phyloP scores from a whole-genome alignment of 1,140 invertebrate genomes.

The Bombyx mandarina region DNA sequence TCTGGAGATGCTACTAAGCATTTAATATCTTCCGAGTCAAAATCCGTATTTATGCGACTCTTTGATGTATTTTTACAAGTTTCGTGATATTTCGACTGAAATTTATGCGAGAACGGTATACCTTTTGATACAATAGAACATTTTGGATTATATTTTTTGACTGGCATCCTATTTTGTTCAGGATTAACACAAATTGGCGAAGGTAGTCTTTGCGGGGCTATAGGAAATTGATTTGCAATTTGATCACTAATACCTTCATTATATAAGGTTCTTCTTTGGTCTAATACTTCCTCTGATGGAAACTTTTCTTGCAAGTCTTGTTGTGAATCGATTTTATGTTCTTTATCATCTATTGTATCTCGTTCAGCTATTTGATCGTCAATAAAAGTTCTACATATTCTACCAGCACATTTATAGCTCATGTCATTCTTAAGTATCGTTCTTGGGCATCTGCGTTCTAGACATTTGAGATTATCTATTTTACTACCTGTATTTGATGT shows the following conservation, averaged over 20 bases:
- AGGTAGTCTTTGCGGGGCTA: not conserved
- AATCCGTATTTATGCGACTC: not conserved
- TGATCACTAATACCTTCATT: slow-evolving; percentile 26
- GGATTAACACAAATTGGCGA: not conserved
- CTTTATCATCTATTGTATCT: too few relatives aligned
- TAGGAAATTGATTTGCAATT: slow-evolving; percentile 8
- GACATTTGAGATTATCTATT: too few relatives aligned
- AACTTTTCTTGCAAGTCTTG: too few relatives aligned
- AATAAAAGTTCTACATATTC: too few relatives aligned
- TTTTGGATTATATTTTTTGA: not conserved
- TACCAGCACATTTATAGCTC: too few relatives aligned
- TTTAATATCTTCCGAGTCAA: slow-evolving; percentile 6
- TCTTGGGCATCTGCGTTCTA: too few relatives aligned
- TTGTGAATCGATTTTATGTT: too few relatives aligned
- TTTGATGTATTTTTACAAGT: slow-evolving; percentile 9
- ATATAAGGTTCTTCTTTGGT: slow-evolving; percentile 15
- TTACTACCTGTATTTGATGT: too few relatives aligned
- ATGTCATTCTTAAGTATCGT: too few relatives aligned
- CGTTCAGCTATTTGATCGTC: too few relatives aligned
- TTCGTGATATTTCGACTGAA: slow-evolving; percentile 17
- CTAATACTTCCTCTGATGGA: too few relatives aligned
- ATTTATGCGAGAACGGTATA: slow-evolving; percentile 15
- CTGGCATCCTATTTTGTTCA: not conserved
- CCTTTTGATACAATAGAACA: not conserved
- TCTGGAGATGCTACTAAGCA: slow-evolving; percentile 6